phyloP scores from a whole-genome alignment of 2,113 vertebrate genomes.

The Halichoerus grypus region DNA sequence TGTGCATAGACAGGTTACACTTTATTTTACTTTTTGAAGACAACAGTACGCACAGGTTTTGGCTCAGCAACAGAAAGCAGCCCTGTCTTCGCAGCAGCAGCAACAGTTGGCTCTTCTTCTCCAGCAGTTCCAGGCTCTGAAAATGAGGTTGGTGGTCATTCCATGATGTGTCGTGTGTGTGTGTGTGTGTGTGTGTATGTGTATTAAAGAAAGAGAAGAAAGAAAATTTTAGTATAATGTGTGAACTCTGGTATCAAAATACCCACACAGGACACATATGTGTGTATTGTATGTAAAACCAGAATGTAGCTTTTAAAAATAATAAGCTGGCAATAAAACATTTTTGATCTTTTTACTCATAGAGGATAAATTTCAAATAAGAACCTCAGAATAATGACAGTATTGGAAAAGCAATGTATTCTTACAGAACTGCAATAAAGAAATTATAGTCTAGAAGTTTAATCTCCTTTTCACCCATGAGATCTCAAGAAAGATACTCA shows the following conservation, averaged over 20 bases:
- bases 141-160: slow-evolving; percentile 92
- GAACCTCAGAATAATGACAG: neutral
- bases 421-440: neutral
- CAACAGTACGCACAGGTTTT: slow-evolving; percentile 97
- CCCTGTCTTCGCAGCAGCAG: slow-evolving; percentile 95
- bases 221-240: neutral
- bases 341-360: slow-evolving; percentile 3
- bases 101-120: slow-evolving; percentile 96
- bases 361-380: slow-evolving; percentile 3
- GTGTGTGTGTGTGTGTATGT: no score
- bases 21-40: slow-evolving; percentile 86
- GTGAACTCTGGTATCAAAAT: neutral
- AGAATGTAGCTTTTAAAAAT: slow-evolving; percentile 5
- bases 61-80: slow-evolving; percentile 96
- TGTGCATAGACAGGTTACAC: neutral
- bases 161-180: neutral
- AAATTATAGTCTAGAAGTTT: neutral
- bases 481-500: neutral
- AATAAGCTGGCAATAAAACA: neutral
- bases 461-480: slow-evolving; percentile 49
- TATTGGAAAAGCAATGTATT: neutral
- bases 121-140: slow-evolving; percentile 97
- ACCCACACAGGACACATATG: neutral
- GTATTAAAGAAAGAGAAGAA: neutral
- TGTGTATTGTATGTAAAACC: neutral